phyloP scores from a whole-genome alignment of 2,888 invertebrate genomes.

The Archips xylosteana region DNA sequence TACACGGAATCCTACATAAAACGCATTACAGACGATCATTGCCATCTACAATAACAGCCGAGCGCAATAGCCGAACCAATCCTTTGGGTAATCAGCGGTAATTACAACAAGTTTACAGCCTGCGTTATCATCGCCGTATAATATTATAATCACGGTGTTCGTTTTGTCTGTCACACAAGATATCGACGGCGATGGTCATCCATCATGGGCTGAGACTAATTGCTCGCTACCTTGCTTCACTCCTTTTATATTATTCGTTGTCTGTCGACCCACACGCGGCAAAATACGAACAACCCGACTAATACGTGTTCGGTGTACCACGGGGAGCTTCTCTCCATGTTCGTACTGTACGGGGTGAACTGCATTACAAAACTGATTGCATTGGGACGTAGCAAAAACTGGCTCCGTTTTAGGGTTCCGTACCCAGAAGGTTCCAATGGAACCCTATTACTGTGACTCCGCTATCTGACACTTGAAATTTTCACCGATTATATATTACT shows the following conservation, averaged over 20 bases:
- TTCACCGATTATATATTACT: no score
- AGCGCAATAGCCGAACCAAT: slow-evolving; percentile 3
- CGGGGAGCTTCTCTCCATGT: not conserved
- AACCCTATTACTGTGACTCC: no score
- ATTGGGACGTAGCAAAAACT: slow-evolving; percentile 66
- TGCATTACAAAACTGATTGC: slow-evolving; percentile 65
- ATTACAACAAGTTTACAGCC: slow-evolving; percentile 76
- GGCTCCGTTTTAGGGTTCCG: slow-evolving; percentile 48
- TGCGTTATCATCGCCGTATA: slow-evolving; percentile 82
- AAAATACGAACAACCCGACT: not conserved
- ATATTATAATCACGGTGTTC: slow-evolving; percentile 77
- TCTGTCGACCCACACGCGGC: slow-evolving; percentile 64
- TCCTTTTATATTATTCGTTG: slow-evolving; percentile 81
- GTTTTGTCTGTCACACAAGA: slow-evolving; percentile 76
- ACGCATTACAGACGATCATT: not conserved
- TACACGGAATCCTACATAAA: not conserved
- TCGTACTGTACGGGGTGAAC: slow-evolving; percentile 54
- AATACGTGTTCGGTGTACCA: slow-evolving; percentile 5
- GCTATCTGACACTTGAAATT: no score
- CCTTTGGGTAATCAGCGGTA: slow-evolving; percentile 45
- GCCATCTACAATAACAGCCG: not conserved
- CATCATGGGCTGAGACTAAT: slow-evolving; percentile 82
- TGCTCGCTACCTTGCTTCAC: slow-evolving; percentile 82
- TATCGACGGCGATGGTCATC: slow-evolving; percentile 75
- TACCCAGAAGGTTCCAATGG: no score